Base-by-base conservation (phyloP, 2,113 vertebrate species). In the Pleuronectes platessa region DNA sequence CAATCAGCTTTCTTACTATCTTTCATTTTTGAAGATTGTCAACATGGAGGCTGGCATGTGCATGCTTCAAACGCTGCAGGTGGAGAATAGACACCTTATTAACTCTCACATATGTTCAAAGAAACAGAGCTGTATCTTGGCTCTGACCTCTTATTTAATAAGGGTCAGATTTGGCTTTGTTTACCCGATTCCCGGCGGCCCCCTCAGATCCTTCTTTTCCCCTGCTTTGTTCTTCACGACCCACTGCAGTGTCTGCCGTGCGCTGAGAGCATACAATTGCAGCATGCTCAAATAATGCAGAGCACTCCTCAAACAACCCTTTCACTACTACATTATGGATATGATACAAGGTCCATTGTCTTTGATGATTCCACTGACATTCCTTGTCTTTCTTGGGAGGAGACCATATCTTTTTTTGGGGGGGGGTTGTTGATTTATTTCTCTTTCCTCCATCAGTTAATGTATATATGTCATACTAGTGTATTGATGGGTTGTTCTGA, bases 241-340 rank as follows among this genome's bases (percentile, higher is more conserved):
- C 68, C 58, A 54, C 54, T 79, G 76, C 78, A 74, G 69, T 74
- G 55, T 3, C 63, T 75, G 64, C 31, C 9, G 20, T 79, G 61
- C 58, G 14, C 49, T 73, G 53, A 79, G 68, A 74, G 20, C 11
- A 68, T 60, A 61, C 55, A 61, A 23, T 37, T 73, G 58, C 51
- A 68, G 65, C 77, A 75, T 68, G 62, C 58, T 35, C 60, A 84
- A 77, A 85, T 72, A 82, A 86, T 68, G 42, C 68, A 74, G n/a
- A 63, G 61, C 53, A 68, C 61, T 75, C 64, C 27, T 24, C 51
- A 54, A 74, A 66, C 27, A 66, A 55, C 63, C 49, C 60, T n/a
- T 79, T 86, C 35, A 64, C 47, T 5, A 18, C 23, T 45, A 55
- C 37, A 68, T 74, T 56, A 72, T 61, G 24, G 40, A 69, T 76